Conservation (phyloP, 2,888 invertebrate species). For the Drosophila aldrichi region DNA sequence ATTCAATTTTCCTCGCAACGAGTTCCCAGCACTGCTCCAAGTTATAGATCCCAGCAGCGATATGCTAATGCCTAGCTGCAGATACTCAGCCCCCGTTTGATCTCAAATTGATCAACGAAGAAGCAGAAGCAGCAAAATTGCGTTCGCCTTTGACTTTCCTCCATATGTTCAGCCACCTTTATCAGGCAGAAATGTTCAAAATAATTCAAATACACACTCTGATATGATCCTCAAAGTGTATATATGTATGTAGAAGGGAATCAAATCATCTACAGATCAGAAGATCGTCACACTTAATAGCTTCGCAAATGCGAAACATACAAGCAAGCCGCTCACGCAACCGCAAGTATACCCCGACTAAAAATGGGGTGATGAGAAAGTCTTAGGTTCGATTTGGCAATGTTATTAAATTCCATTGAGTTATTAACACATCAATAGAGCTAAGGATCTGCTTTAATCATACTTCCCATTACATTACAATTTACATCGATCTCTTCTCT, state of each 20-base stretch:
- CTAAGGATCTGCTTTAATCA: background rate
- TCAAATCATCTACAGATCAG: too few species aligned
- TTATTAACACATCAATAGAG: background rate
- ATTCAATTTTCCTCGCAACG: slow-evolving; percentile 39
- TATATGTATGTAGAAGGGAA: too few species aligned
- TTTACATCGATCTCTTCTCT: too few species aligned
- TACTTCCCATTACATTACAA: too few species aligned
- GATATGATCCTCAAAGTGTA: background rate
- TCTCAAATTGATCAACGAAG: slow-evolving; percentile 3
- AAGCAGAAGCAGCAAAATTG: slow-evolving; percentile 14
- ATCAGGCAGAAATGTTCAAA: too few species aligned
- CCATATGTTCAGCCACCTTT: slow-evolving; percentile 11
- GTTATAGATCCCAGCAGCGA: slow-evolving; percentile 68
- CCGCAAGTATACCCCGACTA: too few species aligned
- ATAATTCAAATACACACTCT: background rate
- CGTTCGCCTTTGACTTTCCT: background rate
- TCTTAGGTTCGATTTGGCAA: too few species aligned
- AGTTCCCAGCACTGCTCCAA: slow-evolving; percentile 24
- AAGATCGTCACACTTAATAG: too few species aligned
- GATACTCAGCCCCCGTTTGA: slow-evolving; percentile 11
- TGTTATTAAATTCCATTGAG: background rate
- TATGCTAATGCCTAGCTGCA: slow-evolving; percentile 63
- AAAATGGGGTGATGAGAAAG: too few species aligned
- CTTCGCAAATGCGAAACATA: too few species aligned
- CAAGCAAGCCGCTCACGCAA: too few species aligned